These are phyloP conservation scores for Tupaia tana DNA, from an alignment of 2,113 vertebrate genomes.

Conservation along the genomic window DNA sequence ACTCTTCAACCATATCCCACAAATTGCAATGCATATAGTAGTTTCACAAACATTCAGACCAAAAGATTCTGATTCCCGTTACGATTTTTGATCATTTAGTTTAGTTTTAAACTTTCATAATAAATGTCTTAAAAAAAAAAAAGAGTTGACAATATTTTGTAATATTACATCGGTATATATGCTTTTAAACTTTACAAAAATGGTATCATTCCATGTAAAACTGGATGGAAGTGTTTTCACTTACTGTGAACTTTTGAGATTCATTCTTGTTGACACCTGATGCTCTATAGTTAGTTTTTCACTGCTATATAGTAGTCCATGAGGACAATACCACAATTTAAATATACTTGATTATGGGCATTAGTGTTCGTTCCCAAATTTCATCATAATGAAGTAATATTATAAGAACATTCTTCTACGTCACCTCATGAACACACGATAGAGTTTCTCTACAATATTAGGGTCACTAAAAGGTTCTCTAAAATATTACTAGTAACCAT, in stretches of 20 bases:
- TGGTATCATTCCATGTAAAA: not conserved
- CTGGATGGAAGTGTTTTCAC: not conserved
- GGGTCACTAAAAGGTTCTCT: not conserved
- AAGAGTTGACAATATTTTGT: not conserved
- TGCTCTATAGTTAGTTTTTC: not conserved
- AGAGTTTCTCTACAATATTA: not conserved
- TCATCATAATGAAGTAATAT: not conserved
- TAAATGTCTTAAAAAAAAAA: not conserved
- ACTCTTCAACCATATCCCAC: not conserved
- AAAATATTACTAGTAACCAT: not conserved
- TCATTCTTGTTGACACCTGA: not conserved
- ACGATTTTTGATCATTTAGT: not conserved
- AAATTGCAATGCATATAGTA: not conserved
- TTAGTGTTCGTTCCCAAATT: not conserved
- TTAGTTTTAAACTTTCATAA: not conserved
- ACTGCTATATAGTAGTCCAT: not conserved
- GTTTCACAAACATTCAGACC: not conserved
- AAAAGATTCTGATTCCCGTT: not conserved
- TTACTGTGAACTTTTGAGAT: not conserved
- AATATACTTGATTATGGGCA: not conserved
- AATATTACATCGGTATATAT: not conserved
- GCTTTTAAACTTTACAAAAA: not conserved
- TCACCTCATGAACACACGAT: not conserved
- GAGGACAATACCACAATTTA: not conserved
- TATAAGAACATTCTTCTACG: not conserved